Percentiles rank a stretch among this genome's conserved stretches.
Evolutionary conservation across 2,113 vertebrate species (phyloP).

Genomic region (Elaphurus davidianus): DNA sequence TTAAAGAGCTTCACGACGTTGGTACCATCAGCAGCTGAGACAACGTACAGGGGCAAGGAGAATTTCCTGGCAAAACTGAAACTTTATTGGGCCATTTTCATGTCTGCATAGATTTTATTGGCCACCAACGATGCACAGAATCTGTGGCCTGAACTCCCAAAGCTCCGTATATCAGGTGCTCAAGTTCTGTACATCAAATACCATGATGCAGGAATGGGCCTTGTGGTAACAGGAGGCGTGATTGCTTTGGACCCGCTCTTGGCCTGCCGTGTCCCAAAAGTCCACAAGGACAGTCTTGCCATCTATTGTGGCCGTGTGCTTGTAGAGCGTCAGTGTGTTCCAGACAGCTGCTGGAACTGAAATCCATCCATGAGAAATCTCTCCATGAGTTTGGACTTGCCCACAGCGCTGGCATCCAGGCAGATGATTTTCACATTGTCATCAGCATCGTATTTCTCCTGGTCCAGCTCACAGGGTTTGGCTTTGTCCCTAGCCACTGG

Average conservation of each 20-base stretch:
- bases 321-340: constrained; percentile 94
- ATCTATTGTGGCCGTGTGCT: constrained; percentile 86
- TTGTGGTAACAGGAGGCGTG: constrained; percentile 97
- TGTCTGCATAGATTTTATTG: constrained; percentile 96
- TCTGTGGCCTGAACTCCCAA: constrained; percentile 92
- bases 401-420: not conserved
- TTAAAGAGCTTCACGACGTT: constrained; percentile 98
- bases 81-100: constrained; percentile 92
- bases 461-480: not conserved
- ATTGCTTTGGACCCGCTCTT: constrained; percentile 96
- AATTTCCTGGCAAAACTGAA: constrained; percentile 94
- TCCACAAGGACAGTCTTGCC: constrained; percentile 88
- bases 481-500: not conserved
- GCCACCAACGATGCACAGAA: constrained; percentile 95
- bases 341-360: not conserved
- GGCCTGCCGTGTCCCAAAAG: constrained; percentile 97
- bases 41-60: constrained; percentile 93
- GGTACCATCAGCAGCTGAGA: constrained; percentile 95
- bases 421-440: not conserved
- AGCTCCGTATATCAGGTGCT: constrained; percentile 92
- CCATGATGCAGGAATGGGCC: constrained; percentile 97
- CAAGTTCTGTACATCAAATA: constrained; percentile 96
- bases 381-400: not conserved
- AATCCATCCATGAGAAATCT: not conserved
- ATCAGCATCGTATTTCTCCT: not conserved